A percentile compares a stretch with the other conserved stretches of the same genome.
These are phyloP conservation scores for Hippocampus kuda DNA, from an alignment of 2,797 vertebrate genomes.

Conservation along the genomic window DNA sequence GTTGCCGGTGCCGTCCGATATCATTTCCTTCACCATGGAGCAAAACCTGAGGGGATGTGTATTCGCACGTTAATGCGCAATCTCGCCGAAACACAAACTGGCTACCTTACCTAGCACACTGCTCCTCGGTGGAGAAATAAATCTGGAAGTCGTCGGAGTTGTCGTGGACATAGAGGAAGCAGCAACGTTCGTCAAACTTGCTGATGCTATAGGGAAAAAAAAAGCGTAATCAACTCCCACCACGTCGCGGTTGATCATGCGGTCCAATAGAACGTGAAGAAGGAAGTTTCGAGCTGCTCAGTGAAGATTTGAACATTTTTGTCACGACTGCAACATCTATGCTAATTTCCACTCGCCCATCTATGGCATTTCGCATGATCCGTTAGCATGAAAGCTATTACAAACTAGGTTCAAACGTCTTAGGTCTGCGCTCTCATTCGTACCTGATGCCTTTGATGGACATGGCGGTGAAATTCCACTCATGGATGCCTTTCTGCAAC, in stretches of 20 bases:
- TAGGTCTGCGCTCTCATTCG: neutral
- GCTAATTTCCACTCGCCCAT: too few relatives aligned
- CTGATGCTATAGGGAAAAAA: slow-evolving; percentile 73
- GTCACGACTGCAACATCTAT: too few relatives aligned
- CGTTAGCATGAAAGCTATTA: neutral
- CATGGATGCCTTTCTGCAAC: slow-evolving; percentile 83
- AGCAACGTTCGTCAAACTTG: slow-evolving; percentile 92
- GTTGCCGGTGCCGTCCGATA: slow-evolving; percentile 73
- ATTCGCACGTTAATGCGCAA: neutral
- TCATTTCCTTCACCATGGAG: slow-evolving; percentile 87
- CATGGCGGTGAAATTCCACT: slow-evolving; percentile 90
- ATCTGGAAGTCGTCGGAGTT: slow-evolving; percentile 97
- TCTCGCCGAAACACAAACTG: slow-evolving; percentile 8
- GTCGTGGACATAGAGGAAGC: slow-evolving; percentile 90
- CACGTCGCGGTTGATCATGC: too few relatives aligned
- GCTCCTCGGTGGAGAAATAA: slow-evolving; percentile 90
- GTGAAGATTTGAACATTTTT: too few relatives aligned
- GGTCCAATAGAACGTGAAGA: too few relatives aligned
- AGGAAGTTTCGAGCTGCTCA: too few relatives aligned
- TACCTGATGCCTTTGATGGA: slow-evolving; percentile 95
- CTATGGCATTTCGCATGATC: too few relatives aligned
- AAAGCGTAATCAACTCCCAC: too few relatives aligned
- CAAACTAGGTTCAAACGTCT: neutral
- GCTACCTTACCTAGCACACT: slow-evolving; percentile 81
- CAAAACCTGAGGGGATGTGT: slow-evolving; percentile 76